Evolutionary conservation across 2,797 vertebrate genomes (phyloP).

Genomic region (Epinephelus awoara): DNA sequence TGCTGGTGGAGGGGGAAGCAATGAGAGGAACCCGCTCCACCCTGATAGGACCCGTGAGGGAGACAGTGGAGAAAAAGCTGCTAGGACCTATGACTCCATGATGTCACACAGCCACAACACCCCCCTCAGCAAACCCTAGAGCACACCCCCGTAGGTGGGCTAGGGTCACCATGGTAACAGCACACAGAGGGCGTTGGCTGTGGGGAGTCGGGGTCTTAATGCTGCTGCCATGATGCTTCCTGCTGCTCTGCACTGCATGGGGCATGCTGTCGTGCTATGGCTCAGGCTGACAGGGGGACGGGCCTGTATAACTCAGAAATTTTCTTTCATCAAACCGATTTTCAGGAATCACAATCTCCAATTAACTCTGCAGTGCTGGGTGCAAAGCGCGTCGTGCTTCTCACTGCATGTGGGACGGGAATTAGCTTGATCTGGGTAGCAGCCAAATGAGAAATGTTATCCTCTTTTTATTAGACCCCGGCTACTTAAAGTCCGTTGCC

Average conservation of each 20-base stretch:
- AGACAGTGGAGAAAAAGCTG: conserved; percentile 67
- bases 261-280: conserved; percentile 41
- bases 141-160: conserved; percentile 79
- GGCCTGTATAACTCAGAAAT: conserved; percentile 3
- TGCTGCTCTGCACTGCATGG: conserved; percentile 59
- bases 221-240: conserved; percentile 52
- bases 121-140: conserved; percentile 88
- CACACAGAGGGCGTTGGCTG: conserved; percentile 47
- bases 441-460: conserved; percentile 40
- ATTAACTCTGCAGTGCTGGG: conserved; percentile 50
- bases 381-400: conserved; percentile 53
- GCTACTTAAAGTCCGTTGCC: conserved; percentile 18
- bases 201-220: conserved; percentile 49
- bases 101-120: conserved; percentile 87
- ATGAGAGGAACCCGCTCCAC: conserved; percentile 66
- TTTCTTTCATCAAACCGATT: conserved; percentile 36
- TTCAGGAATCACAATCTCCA: conserved; percentile 47
- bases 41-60: conserved; percentile 64
- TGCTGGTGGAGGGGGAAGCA: conserved; percentile 44
- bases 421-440: conserved; percentile 38
- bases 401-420: conserved; percentile 45
- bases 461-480: conserved; percentile 37
- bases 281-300: conserved; percentile 7
- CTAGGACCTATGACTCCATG: conserved; percentile 86
- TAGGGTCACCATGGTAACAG: conserved; percentile 74